Base-by-base conservation (phyloP, 2,797 vertebrate species). In the Apogon hyalosoma region DNA sequence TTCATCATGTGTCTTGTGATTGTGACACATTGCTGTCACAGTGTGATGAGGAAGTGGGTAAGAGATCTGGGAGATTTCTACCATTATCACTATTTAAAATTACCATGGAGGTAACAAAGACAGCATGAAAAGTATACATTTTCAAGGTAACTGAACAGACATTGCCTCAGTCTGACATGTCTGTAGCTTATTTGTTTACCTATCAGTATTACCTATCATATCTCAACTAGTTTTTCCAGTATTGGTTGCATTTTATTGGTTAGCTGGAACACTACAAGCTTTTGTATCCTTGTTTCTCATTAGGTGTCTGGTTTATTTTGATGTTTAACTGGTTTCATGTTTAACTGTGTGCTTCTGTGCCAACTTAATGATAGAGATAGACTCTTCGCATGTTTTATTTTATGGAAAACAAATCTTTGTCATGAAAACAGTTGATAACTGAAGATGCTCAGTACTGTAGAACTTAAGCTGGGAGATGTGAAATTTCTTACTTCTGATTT, bases 1-100 rank as follows among this genome's bases (percentile, higher is more conserved):
- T 38, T 53, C n/a, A 48, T 13, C 51, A 52, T 21, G 10, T 11
- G 36, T 70, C 74, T 81, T 72, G 62, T 85, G 76, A 84, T 58
- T 19, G 39, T 80, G 63, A 72, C 71, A 42, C 31, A 4, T 14
- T 43, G 28, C 56, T 63, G 33, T 54, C 46, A 67, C 31, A n/a
- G 36, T 51, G 15, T 41, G 9, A 3, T 36, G n/a, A 31, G 36
- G 18, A 24, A 38, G 18, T 48, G 2, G 0, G 0, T 38, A 1
- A 43, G 33, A 28, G 46, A 59, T 65, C 12, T 24, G 18, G 9
- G 10, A 39, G 42, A 9, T 19, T 5, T 51, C 14, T 19, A 6
- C 51, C 2, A 3, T 18, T 9, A 12, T 13, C 0, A 2, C 1
- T 11, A 31, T 50, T 45, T 31, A 16, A 60, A 49, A 39, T 38